Percentiles rank a stretch among this genome's conserved stretches.
phyloP scores from a whole-genome alignment of 2,113 vertebrate genomes.

The Mionectes macconnelli region DNA sequence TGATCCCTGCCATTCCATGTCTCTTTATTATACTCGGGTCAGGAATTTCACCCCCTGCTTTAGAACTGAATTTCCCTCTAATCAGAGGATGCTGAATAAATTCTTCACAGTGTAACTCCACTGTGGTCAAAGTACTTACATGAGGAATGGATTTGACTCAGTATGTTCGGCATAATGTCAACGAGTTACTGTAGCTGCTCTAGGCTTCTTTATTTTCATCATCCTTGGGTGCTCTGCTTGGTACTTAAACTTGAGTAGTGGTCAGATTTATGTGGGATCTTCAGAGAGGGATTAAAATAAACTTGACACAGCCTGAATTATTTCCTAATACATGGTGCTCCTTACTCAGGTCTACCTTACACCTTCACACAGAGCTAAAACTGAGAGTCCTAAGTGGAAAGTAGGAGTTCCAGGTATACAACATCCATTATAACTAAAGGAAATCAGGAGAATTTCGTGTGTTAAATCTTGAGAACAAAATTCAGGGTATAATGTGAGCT shows the following conservation, averaged over 20 bases:
- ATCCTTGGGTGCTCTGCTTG: not conserved
- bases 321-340: not conserved
- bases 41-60: slow-evolving; percentile 5
- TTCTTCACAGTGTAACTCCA: not conserved
- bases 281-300: not conserved
- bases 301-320: not conserved
- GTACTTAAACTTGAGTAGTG: not conserved
- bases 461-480: not conserved
- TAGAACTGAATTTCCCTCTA: slow-evolving; percentile 26
- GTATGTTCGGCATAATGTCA: slow-evolving; percentile 6
- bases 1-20: not conserved
- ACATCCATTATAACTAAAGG: not conserved
- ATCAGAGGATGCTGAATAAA: slow-evolving; percentile 6
- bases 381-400: not conserved
- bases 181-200: not conserved
- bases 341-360: not conserved
- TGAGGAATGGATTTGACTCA: not conserved
- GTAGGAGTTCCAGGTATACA: not conserved
- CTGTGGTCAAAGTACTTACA: not conserved
- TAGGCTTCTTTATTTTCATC: slow-evolving; percentile 5
- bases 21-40: slow-evolving; percentile 38
- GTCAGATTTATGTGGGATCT: not conserved
- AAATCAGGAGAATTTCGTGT: not conserved
- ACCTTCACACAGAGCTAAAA: not conserved
- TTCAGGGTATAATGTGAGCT: not conserved